Conservation (phyloP, 2,113 vertebrate genomes). For the Forbesichthys agassizii region DNA sequence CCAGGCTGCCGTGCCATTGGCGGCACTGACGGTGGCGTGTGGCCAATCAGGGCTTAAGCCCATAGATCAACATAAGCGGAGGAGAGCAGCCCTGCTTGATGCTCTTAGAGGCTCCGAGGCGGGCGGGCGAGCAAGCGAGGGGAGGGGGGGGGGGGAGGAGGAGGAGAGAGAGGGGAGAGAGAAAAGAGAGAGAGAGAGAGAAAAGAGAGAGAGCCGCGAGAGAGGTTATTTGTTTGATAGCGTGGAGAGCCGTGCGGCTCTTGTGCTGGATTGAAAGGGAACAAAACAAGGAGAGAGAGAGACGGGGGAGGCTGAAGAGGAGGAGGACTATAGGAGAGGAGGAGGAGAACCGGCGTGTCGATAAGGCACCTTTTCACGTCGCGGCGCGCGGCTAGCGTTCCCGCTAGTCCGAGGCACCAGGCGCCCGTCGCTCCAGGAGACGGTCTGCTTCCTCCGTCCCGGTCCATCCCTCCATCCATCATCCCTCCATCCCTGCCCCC, state of each 20-base stretch:
- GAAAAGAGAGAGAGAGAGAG: slow-evolving; percentile 10
- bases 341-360: slow-evolving; percentile 32
- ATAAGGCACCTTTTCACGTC: slow-evolving; percentile 7
- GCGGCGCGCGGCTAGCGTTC: slow-evolving; percentile 35
- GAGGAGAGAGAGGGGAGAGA: slow-evolving; percentile 11
- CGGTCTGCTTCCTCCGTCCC: slow-evolving; percentile 13
- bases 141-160: slow-evolving; percentile 36
- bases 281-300: slow-evolving; percentile 7
- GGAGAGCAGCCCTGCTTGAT: slow-evolving; percentile 77
- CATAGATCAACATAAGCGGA: slow-evolving; percentile 90
- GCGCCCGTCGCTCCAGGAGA: background rate
- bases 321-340: slow-evolving; percentile 13
- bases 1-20: slow-evolving; percentile 81
- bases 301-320: slow-evolving; percentile 5
- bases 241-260: too few relatives aligned
- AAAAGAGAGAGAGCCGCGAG: background rate
- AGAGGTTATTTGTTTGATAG: background rate
- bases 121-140: slow-evolving; percentile 38
- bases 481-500: slow-evolving; percentile 1
- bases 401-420: background rate
- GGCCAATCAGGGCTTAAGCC: slow-evolving; percentile 84
- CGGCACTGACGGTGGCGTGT: slow-evolving; percentile 67
- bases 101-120: slow-evolving; percentile 69
- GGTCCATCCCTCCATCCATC: slow-evolving; percentile 35
- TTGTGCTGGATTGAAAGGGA: too few relatives aligned